Evolutionary conservation across 2,888 invertebrate genomes (phyloP).

Genomic region (Orthosia incerta): DNA sequence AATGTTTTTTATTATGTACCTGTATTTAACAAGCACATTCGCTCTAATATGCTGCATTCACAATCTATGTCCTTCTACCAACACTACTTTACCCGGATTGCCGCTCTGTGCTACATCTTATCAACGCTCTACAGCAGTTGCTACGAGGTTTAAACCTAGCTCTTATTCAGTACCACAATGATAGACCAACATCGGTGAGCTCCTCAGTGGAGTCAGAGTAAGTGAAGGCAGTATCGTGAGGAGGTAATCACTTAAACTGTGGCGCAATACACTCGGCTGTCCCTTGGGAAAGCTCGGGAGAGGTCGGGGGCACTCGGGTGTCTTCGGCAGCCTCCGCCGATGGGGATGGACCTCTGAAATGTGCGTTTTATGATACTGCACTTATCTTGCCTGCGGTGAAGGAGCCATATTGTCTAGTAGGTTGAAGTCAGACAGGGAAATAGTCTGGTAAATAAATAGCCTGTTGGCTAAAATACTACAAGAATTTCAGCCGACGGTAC

Average conservation of each 20-base stretch:
- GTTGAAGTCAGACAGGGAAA: not conserved
- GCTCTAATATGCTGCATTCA: too few species aligned
- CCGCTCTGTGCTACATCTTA: not conserved
- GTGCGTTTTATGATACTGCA: conserved; percentile 54
- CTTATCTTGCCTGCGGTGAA: conserved; percentile 15
- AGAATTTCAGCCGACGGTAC: not conserved
- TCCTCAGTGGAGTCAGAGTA: conserved; percentile 39
- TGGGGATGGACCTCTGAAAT: conserved; percentile 33
- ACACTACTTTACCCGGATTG: too few species aligned
- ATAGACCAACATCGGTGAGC: not conserved
- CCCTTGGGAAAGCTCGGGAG: conserved; percentile 59
- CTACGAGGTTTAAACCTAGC: not conserved
- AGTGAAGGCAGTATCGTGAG: conserved; percentile 50
- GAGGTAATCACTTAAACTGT: conserved; percentile 68
- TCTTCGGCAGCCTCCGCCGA: not conserved
- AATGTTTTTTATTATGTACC: too few species aligned
- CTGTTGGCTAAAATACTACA: not conserved
- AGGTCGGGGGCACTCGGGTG: conserved; percentile 15
- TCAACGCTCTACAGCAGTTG: not conserved
- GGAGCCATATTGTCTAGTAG: not conserved
- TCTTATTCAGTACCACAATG: not conserved
- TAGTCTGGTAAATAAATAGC: not conserved
- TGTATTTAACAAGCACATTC: too few species aligned
- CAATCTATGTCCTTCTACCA: too few species aligned
- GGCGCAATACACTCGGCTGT: conserved; percentile 61